Conservation (phyloP, 1,140 invertebrate genomes). For the Drosophila simulans region DNA sequence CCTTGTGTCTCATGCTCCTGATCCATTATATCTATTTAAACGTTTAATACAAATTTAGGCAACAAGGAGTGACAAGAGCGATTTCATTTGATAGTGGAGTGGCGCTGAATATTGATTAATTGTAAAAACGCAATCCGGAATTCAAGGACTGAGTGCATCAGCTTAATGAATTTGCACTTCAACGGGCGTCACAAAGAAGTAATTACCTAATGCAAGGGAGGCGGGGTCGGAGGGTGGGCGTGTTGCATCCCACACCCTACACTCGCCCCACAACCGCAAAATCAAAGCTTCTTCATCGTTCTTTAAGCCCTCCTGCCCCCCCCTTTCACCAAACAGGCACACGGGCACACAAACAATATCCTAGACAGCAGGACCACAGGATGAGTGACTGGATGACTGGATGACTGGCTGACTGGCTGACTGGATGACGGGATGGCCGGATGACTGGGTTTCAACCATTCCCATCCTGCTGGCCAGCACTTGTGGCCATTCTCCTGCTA, state of each 20-base stretch:
- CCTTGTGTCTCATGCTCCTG: background rate
- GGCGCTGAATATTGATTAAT: constrained; percentile 32
- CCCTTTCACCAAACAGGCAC: background rate
- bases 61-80: constrained; percentile 4
- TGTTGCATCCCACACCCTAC: constrained; percentile 17
- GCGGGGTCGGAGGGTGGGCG: background rate
- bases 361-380: constrained; percentile 22
- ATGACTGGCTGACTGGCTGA: constrained; percentile 22
- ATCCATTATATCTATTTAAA: background rate
- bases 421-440: constrained; percentile 26
- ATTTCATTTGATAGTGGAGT: constrained; percentile 3
- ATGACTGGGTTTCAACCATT: constrained; percentile 24
- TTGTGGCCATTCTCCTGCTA: constrained; percentile 67
- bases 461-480: constrained; percentile 43
- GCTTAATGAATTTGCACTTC: constrained; percentile 77
- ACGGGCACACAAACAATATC: constrained; percentile 52
- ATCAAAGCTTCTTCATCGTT: constrained; percentile 61
- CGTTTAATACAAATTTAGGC: background rate
- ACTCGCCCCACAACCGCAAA: constrained; percentile 46
- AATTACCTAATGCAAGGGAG: constrained; percentile 74
- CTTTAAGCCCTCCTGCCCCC: background rate
- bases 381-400: constrained; percentile 44
- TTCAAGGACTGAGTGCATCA: constrained; percentile 47
- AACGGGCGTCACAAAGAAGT: constrained; percentile 69
- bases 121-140: background rate